Conservation (phyloP, 2,888 invertebrate genomes). For the Pristionchus arcanus region DNA sequence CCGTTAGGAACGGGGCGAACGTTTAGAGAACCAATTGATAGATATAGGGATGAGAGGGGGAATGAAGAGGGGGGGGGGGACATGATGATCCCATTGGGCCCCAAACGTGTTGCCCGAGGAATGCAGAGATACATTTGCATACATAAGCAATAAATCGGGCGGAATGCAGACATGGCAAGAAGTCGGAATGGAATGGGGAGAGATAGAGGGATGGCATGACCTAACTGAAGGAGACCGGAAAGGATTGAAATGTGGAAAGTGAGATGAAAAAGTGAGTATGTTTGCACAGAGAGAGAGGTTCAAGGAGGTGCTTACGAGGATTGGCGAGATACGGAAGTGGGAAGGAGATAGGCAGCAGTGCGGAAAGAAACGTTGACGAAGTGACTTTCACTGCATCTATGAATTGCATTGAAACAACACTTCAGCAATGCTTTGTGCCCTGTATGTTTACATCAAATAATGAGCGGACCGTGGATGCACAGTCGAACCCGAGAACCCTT, state of each 20-base stretch:
- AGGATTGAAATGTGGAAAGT: no score
- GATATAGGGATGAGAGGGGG: background rate
- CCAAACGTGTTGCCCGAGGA: constrained; percentile 31
- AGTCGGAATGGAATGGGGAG: background rate
- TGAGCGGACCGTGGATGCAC: no score
- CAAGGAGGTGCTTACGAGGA: background rate
- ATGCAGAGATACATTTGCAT: constrained; percentile 35
- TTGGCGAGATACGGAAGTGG: background rate
- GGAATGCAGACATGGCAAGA: background rate
- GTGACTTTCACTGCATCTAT: background rate
- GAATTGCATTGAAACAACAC: background rate
- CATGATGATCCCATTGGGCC: background rate
- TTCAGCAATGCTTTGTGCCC: background rate
- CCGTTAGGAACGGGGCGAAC: constrained; percentile 26
- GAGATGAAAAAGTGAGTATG: background rate
- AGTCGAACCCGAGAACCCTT: background rate
- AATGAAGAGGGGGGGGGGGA: no score
- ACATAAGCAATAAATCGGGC: constrained; percentile 40
- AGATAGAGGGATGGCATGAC: background rate
- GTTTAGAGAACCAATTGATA: background rate
- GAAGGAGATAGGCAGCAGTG: background rate
- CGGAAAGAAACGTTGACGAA: background rate
- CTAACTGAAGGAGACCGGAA: background rate
- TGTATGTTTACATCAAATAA: background rate
- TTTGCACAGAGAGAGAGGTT: background rate